These are phyloP conservation scores for Pelosia muscerda DNA, from an alignment of 2,888 invertebrate species.

Conservation along the genomic window DNA sequence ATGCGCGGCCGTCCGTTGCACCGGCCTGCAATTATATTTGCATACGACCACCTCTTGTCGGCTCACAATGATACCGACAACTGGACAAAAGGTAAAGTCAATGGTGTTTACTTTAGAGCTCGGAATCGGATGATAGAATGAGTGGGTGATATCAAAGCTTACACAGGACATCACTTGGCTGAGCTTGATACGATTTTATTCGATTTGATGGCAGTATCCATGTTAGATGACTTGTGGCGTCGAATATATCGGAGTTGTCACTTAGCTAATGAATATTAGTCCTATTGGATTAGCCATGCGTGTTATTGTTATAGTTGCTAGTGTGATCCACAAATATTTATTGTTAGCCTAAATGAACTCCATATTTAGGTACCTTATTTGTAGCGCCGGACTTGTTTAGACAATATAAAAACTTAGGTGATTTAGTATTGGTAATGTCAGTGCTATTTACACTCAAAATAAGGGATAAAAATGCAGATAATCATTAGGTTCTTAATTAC, in stretches of 20 bases:
- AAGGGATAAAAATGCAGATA: no score
- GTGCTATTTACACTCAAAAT: no score
- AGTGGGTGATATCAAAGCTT: constrained; percentile 41
- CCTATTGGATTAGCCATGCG: not conserved
- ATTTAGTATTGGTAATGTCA: no score
- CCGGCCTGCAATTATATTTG: constrained; percentile 81
- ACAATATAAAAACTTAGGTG: no score
- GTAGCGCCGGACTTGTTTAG: no score
- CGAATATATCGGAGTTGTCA: not conserved
- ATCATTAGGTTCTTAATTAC: no score
- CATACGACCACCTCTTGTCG: constrained; percentile 72
- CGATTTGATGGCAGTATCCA: constrained; percentile 25
- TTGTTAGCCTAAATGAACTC: not conserved
- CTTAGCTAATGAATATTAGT: not conserved
- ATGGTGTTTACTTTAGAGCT: constrained; percentile 52
- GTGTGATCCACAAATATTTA: no score
- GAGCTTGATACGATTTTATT: constrained; percentile 16
- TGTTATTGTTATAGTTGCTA: not conserved
- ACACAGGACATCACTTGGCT: constrained; percentile 19
- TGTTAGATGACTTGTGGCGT: constrained; percentile 5
- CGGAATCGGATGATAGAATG: constrained; percentile 42
- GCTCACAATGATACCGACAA: constrained; percentile 60
- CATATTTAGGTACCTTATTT: no score
- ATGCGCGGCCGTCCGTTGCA: constrained; percentile 77
- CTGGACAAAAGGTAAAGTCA: constrained; percentile 62